phyloP scores from a whole-genome alignment of 2,888 invertebrate species.

The Lithosia quadra region DNA sequence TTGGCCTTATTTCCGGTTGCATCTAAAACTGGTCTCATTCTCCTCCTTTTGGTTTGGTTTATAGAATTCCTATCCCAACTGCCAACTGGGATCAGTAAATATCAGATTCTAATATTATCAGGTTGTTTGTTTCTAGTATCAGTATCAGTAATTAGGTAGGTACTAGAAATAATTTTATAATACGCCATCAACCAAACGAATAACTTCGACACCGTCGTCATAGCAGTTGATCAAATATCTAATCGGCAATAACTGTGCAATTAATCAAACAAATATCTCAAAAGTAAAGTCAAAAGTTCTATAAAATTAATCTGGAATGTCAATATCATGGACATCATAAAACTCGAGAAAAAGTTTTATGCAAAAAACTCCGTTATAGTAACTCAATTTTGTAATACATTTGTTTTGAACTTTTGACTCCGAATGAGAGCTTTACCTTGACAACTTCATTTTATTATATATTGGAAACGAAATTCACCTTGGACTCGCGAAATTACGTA shows the following conservation, averaged over 20 bases:
- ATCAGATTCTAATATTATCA: too few relatives aligned
- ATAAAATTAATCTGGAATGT: conserved; percentile 1
- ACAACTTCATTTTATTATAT: conserved; percentile 39
- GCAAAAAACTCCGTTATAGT: neutral
- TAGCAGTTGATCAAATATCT: neutral
- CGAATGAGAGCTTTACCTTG: conserved; percentile 45
- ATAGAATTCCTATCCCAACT: too few relatives aligned
- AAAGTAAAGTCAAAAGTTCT: neutral
- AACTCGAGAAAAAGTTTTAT: neutral
- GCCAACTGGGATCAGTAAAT: too few relatives aligned
- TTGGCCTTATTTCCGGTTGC: too few relatives aligned
- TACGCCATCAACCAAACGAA: neutral
- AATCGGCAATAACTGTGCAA: neutral
- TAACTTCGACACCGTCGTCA: too few relatives aligned
- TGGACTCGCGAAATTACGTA: conserved; percentile 40
- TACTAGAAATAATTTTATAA: too few relatives aligned
- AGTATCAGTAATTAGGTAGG: too few relatives aligned
- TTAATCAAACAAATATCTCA: too few relatives aligned
- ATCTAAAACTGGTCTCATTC: too few relatives aligned
- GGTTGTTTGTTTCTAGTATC: too few relatives aligned
- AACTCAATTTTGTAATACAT: conserved; percentile 19
- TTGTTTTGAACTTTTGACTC: conserved; percentile 27
- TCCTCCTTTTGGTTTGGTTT: too few relatives aligned
- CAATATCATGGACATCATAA: conserved; percentile 2
- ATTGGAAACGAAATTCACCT: conserved; percentile 33